A percentile compares a stretch with the other conserved stretches of the same genome.
These are phyloP conservation scores for Cyanoramphus novaezelandiae DNA, from an alignment of 2,113 vertebrate species.

Conservation along the genomic window DNA sequence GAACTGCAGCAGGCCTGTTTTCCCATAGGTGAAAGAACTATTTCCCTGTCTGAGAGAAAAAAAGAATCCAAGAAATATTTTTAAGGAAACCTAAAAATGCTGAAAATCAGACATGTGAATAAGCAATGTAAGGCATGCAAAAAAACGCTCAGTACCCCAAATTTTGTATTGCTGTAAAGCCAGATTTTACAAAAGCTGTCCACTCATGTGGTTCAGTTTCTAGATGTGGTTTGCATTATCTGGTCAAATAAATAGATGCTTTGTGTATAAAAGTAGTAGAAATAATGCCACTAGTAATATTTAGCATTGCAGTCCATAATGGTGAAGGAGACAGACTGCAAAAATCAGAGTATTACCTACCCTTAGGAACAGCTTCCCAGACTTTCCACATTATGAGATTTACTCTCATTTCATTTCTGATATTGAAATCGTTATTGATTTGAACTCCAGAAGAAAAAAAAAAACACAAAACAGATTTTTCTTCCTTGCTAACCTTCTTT, in stretches of 20 bases:
- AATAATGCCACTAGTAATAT: background rate
- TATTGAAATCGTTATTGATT: background rate
- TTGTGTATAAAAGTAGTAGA: background rate
- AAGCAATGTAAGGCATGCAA: background rate
- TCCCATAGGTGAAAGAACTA: background rate
- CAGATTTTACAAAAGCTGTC: background rate
- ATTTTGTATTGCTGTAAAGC: background rate
- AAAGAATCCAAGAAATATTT: background rate
- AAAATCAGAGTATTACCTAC: background rate
- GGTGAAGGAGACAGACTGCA: background rate
- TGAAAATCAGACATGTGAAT: background rate
- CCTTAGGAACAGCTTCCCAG: background rate
- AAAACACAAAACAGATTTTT: background rate
- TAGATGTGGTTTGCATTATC: background rate
- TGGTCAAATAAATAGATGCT: background rate
- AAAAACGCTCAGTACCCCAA: background rate
- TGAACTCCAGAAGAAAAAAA: background rate
- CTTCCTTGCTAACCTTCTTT: background rate
- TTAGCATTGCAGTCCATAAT: background rate
- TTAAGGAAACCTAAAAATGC: background rate
- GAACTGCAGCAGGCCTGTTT: background rate
- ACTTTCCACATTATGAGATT: background rate
- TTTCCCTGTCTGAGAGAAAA: background rate
- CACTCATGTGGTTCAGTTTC: background rate
- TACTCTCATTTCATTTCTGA: background rate